phyloP scores from a whole-genome alignment of 2,888 invertebrate species.

The Amorpha juglandis region DNA sequence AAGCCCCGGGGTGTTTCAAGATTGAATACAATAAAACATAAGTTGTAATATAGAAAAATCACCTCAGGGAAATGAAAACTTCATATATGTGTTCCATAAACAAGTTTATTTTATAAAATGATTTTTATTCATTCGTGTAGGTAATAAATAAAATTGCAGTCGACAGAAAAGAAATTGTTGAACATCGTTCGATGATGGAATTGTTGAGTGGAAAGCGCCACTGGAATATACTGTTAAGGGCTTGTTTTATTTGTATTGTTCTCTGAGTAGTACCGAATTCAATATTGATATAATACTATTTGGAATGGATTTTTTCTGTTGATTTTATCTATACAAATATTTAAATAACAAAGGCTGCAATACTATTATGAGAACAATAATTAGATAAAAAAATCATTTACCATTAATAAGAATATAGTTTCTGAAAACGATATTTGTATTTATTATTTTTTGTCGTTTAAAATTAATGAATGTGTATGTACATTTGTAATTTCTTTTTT shows the following conservation, averaged over 20 bases:
- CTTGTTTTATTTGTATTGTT: not conserved
- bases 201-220: constrained; percentile 5
- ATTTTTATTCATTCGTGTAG: not conserved
- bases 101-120: not conserved
- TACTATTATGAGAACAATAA: too few species aligned
- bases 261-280: not conserved
- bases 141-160: constrained; percentile 14
- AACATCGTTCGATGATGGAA: constrained; percentile 6
- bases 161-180: not conserved
- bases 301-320: not conserved
- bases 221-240: constrained; percentile 15
- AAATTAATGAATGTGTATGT: too few species aligned
- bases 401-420: too few species aligned
- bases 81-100: not conserved
- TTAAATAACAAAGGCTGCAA: not conserved
- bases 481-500: too few species aligned
- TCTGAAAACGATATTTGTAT: too few species aligned
- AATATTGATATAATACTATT: not conserved
- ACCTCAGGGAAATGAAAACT: constrained; percentile 1
- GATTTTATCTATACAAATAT: not conserved
- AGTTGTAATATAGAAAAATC: constrained; percentile 9
- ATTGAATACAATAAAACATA: not conserved
- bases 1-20: not conserved
- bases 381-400: too few species aligned
- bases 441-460: too few species aligned